Percentiles rank a stretch among this genome's conserved stretches.
These are phyloP conservation scores for Drosophila carrolli DNA, from an alignment of 1,140 invertebrate species.

Conservation along the genomic window DNA sequence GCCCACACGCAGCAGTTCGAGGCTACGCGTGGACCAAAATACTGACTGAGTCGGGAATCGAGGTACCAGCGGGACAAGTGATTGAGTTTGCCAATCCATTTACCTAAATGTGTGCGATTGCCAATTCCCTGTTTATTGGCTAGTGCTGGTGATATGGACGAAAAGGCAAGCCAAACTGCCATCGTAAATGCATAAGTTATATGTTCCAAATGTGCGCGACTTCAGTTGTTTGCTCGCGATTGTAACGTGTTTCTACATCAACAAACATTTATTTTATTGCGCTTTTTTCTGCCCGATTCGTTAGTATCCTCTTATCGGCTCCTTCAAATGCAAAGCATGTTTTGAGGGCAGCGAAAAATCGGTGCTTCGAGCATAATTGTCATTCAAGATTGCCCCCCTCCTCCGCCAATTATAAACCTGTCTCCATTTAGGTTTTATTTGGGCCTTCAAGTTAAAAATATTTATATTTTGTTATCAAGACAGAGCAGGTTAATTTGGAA, in stretches of 20 bases:
- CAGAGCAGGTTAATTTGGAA: neutral
- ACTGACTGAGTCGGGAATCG: slow-evolving; percentile 7
- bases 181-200: neutral
- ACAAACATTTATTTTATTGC: neutral
- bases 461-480: too few species aligned
- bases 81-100: slow-evolving; percentile 1
- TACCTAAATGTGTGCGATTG: neutral
- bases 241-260: neutral
- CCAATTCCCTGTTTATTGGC: neutral
- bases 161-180: neutral
- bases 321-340: neutral
- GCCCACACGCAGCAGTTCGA: slow-evolving; percentile 24
- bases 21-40: slow-evolving; percentile 28
- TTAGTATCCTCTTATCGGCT: too few species aligned
- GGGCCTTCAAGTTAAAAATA: too few species aligned
- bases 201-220: neutral
- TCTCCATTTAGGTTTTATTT: too few species aligned
- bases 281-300: neutral
- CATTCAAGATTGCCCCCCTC: too few species aligned
- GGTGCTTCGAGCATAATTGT: too few species aligned
- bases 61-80: neutral
- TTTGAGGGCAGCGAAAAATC: too few species aligned
- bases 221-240: neutral
- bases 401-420: too few species aligned
- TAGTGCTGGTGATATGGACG: too few species aligned